phyloP scores from a whole-genome alignment of 2,797 vertebrate species.

The Poecilia picta region DNA sequence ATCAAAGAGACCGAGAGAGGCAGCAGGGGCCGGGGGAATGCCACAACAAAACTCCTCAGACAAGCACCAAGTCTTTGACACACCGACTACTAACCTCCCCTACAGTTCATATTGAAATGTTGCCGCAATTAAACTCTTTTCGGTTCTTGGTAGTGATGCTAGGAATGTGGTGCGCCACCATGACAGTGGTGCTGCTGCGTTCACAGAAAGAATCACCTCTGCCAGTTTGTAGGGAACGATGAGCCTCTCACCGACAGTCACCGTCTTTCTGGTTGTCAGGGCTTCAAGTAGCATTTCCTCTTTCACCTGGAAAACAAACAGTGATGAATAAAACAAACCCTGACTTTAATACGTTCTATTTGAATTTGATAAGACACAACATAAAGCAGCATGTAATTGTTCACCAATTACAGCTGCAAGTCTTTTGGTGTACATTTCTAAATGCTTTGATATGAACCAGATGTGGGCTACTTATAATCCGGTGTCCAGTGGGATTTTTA shows the following conservation, averaged over 20 bases:
- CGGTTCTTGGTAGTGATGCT: not conserved
- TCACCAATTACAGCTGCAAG: not conserved
- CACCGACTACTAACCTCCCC: slow-evolving; percentile 33
- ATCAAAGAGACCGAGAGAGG: slow-evolving; percentile 51
- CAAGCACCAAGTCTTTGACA: slow-evolving; percentile 34
- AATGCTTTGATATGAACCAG: not conserved
- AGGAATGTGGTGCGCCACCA: not conserved
- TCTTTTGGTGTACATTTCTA: not conserved
- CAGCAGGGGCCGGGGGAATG: slow-evolving; percentile 15
- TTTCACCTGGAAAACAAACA: slow-evolving; percentile 81
- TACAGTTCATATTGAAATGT: slow-evolving; percentile 28
- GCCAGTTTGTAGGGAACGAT: slow-evolving; percentile 91
- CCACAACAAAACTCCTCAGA: slow-evolving; percentile 55
- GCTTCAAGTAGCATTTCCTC: slow-evolving; percentile 94
- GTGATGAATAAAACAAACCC: not conserved
- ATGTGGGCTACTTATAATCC: not conserved
- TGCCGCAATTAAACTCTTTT: not conserved
- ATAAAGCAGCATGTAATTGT: not conserved
- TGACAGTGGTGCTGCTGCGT: not conserved
- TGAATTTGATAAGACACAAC: not conserved
- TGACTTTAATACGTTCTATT: not conserved
- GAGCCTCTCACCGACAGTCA: slow-evolving; percentile 92
- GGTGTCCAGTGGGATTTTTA: not conserved
- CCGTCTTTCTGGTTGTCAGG: slow-evolving; percentile 90
- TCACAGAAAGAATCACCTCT: slow-evolving; percentile 79